Evolutionary conservation across 2,888 invertebrate species (phyloP).

Genomic region (Poecilobothrus nobilitatus): DNA sequence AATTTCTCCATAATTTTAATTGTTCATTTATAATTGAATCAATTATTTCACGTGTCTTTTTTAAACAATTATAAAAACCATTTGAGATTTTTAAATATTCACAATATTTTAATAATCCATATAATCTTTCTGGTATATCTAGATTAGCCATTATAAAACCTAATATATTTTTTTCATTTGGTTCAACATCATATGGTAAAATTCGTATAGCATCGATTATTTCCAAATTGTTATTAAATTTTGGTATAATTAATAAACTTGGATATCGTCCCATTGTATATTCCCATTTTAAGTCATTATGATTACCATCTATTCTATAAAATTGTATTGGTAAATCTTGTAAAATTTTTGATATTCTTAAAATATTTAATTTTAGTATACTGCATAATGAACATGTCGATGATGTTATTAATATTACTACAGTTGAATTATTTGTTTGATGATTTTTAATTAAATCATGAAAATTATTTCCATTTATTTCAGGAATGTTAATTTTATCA

Average conservation of each 20-base stretch:
- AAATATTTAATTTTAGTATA: not conserved
- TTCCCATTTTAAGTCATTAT: constrained; percentile 77
- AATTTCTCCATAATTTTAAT: not conserved
- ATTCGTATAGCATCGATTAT: constrained; percentile 51
- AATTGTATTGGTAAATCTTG: constrained; percentile 44
- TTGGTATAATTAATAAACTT: constrained; percentile 70
- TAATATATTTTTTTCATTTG: constrained; percentile 45
- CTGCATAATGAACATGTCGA: not conserved
- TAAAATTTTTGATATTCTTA: constrained; percentile 7
- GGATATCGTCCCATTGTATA: constrained; percentile 67
- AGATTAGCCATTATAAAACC: constrained; percentile 67
- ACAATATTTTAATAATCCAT: constrained; percentile 7
- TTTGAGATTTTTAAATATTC: not conserved
- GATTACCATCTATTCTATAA: constrained; percentile 68
- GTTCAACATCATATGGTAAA: constrained; percentile 51
- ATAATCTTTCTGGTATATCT: constrained; percentile 28
- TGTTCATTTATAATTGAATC: not conserved
- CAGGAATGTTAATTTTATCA: not conserved
- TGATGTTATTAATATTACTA: not conserved
- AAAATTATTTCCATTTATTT: constrained; percentile 6
- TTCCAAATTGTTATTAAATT: constrained; percentile 38
- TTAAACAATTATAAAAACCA: constrained; percentile 5
- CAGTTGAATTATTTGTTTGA: not conserved
- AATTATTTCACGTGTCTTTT: not conserved
- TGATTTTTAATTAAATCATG: not conserved